Conservation (phyloP, 2,888 invertebrate genomes). For the Cerceris ruficornis region DNA sequence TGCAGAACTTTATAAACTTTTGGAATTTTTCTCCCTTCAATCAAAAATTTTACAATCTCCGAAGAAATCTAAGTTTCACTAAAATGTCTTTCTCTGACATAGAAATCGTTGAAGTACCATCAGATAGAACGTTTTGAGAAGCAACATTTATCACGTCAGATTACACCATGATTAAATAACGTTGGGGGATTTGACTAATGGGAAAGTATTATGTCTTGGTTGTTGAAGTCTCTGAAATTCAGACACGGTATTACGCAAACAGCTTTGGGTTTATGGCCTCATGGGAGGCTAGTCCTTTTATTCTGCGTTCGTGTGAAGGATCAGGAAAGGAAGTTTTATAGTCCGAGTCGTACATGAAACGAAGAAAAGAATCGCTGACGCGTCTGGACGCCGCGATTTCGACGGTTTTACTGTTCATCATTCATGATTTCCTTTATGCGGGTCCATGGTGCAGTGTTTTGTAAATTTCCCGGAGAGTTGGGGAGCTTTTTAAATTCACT, state of each 20-base stretch:
- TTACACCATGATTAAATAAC: conserved; percentile 17
- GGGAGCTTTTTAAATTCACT: background rate
- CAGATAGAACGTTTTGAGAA: background rate
- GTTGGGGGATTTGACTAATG: conserved; percentile 27
- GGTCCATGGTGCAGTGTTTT: conserved; percentile 1
- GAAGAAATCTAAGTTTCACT: no score
- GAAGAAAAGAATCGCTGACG: conserved; percentile 54
- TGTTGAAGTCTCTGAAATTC: conserved; percentile 35
- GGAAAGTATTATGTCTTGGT: conserved; percentile 10
- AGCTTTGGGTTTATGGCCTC: conserved; percentile 43
- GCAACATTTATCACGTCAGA: background rate
- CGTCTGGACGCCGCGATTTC: conserved; percentile 17
- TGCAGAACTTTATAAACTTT: no score
- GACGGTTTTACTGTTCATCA: conserved; percentile 23
- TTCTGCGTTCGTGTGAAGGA: conserved; percentile 30
- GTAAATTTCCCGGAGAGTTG: background rate
- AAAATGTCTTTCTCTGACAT: no score
- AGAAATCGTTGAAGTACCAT: conserved; percentile 3
- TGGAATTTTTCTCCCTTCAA: no score
- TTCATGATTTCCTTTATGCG: conserved; percentile 11
- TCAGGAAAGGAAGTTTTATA: conserved; percentile 42
- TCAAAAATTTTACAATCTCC: no score
- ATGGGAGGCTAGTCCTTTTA: conserved; percentile 36
- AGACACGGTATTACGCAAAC: conserved; percentile 39
- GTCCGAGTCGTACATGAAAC: conserved; percentile 14